phyloP scores from a whole-genome alignment of 2,797 vertebrate genomes.

The Muscicapa striata region DNA sequence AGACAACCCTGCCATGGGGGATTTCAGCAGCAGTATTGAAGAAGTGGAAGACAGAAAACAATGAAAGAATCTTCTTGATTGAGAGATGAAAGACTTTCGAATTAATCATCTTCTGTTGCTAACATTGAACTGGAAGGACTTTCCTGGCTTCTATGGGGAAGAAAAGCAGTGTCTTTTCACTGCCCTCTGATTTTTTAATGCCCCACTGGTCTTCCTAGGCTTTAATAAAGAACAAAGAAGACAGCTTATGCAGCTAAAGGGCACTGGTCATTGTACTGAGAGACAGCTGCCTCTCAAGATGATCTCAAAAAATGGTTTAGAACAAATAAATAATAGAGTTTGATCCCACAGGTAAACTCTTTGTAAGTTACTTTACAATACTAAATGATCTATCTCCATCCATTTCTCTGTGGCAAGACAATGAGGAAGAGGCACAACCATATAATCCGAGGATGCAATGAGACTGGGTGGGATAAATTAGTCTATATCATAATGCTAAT shows the following conservation, averaged over 20 bases:
- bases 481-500: not conserved
- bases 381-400: not conserved
- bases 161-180: not conserved
- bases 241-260: not conserved
- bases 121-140: not conserved
- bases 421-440: not conserved
- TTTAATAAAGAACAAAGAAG: not conserved
- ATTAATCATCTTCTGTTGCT: slow-evolving; percentile 7
- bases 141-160: not conserved
- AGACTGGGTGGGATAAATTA: not conserved
- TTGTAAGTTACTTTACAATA: not conserved
- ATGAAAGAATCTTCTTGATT: slow-evolving; percentile 5
- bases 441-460: not conserved
- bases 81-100: slow-evolving; percentile 21
- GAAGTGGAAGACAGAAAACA: slow-evolving; percentile 29
- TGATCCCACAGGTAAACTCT: not conserved
- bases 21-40: slow-evolving; percentile 22
- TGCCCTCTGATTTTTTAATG: not conserved
- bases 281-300: not conserved
- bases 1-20: not conserved
- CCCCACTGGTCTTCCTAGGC: not conserved
- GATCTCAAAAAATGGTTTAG: not conserved
- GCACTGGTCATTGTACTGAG: not conserved
- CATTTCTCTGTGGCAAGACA: not conserved
- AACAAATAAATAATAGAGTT: not conserved